phyloP scores from a whole-genome alignment of 2,888 invertebrate genomes.

The Torymus texanus region DNA sequence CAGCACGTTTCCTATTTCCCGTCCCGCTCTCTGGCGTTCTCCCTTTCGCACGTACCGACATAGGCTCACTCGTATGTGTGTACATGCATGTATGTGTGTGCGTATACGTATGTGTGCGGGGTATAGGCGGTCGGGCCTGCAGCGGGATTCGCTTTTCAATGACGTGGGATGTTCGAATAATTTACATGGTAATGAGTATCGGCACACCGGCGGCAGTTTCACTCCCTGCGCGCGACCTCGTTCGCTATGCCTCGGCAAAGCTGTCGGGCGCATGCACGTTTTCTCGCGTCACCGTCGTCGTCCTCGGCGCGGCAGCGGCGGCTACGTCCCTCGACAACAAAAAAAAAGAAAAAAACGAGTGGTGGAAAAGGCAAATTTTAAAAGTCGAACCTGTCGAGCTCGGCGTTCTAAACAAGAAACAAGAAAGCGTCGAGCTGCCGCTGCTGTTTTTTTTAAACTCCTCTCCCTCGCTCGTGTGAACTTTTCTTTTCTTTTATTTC shows the following conservation, averaged over 20 bases:
- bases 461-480: background rate
- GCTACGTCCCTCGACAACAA: background rate
- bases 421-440: constrained; percentile 35
- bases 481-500: background rate
- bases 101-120: constrained; percentile 16
- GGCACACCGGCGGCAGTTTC: constrained; percentile 29
- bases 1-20: no score
- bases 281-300: background rate
- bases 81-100: constrained; percentile 21
- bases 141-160: constrained; percentile 56
- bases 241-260: constrained; percentile 5
- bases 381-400: constrained; percentile 51
- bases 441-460: constrained; percentile 10
- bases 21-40: no score
- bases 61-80: background rate
- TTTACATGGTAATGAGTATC: constrained; percentile 62
- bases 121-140: background rate
- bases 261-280: constrained; percentile 28
- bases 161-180: constrained; percentile 57
- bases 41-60: no score
- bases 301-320: background rate
- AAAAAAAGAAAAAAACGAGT: background rate
- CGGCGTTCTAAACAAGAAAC: constrained; percentile 38
- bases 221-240: background rate
- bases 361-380: constrained; percentile 46